Percentiles rank a stretch among this genome's conserved stretches.
These are phyloP conservation scores for Glaucomys volans DNA, from an alignment of 2,113 vertebrate genomes.

Conservation along the genomic window DNA sequence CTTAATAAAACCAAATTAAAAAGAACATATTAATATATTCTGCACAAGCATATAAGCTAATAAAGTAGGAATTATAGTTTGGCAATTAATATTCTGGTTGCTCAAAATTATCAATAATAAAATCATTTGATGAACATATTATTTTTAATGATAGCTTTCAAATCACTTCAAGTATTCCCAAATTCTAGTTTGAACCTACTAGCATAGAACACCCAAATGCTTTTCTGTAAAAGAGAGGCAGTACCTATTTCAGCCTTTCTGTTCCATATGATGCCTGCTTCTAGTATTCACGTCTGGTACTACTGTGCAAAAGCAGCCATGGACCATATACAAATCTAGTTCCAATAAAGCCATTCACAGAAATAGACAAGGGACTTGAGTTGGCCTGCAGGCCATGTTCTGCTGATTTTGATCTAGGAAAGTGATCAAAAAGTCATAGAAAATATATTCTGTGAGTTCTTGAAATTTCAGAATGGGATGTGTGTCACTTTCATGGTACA, in stretches of 20 bases:
- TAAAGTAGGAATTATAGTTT: background rate
- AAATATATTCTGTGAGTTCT: background rate
- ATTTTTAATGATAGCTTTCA: constrained; percentile 32
- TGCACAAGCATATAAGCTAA: background rate
- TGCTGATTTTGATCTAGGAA: background rate
- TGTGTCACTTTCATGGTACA: background rate
- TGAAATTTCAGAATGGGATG: background rate
- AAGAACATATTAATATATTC: background rate
- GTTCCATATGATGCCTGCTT: background rate
- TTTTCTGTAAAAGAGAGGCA: background rate
- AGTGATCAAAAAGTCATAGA: background rate
- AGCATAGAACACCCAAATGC: background rate
- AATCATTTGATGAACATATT: background rate
- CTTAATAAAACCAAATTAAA: background rate
- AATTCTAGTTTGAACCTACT: background rate
- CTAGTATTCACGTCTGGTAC: background rate
- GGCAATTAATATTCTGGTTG: background rate
- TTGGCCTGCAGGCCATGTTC: background rate
- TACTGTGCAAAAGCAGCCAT: background rate
- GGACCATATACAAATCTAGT: background rate
- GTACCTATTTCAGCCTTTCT: background rate
- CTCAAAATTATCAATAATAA: background rate
- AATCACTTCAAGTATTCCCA: background rate
- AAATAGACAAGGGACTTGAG: background rate
- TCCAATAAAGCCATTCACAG: background rate